Percentiles rank a stretch among this genome's conserved stretches.
Conservation (phyloP, 2,888 invertebrate genomes). For the Magallana nippona region DNA sequence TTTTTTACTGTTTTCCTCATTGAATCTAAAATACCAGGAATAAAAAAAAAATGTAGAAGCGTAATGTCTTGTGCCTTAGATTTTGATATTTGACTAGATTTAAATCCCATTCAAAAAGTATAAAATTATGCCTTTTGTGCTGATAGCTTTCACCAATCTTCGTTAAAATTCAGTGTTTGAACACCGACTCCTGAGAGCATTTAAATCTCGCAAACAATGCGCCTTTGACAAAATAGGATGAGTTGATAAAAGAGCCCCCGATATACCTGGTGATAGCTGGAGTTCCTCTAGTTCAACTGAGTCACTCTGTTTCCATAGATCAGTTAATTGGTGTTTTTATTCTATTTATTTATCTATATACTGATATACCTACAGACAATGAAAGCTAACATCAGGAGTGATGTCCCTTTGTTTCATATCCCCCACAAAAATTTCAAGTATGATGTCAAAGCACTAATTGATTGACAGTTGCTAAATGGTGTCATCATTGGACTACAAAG, state of each 20-base stretch:
- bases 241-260: conserved; percentile 13
- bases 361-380: not conserved
- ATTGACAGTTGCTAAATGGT: conserved; percentile 1
- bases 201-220: conserved; percentile 30
- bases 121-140: conserved; percentile 23
- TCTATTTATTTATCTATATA: conserved; percentile 7
- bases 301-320: conserved; percentile 27
- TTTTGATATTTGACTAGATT: not conserved
- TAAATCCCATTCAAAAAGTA: not conserved
- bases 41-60: not conserved
- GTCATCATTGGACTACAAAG: not conserved
- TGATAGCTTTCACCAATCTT: not conserved
- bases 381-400: not conserved
- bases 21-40: not conserved
- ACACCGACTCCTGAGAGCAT: not conserved
- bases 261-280: not conserved
- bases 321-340: not conserved
- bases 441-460: not conserved
- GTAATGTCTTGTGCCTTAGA: not conserved
- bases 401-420: conserved; percentile 13
- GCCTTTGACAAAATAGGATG: conserved; percentile 26
- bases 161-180: conserved; percentile 12
- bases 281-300: conserved; percentile 17
- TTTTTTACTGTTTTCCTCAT: no score
- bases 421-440: not conserved